These are phyloP conservation scores for Rhogogaster chlorosoma DNA, from an alignment of 2,888 invertebrate genomes.

Conservation along the genomic window DNA sequence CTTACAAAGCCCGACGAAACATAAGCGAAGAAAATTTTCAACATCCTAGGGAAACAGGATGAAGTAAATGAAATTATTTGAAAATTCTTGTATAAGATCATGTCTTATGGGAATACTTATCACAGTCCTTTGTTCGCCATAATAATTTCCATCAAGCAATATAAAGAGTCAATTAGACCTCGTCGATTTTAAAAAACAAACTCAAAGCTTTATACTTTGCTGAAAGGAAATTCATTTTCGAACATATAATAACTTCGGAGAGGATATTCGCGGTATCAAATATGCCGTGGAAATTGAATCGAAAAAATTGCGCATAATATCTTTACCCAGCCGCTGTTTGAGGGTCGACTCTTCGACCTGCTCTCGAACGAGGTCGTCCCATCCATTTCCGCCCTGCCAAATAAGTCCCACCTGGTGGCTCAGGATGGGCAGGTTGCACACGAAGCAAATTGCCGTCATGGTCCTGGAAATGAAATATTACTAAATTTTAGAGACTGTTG, in stretches of 20 bases:
- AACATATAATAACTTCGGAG: neutral
- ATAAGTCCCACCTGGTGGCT: conserved; percentile 96
- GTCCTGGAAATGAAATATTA: conserved; percentile 82
- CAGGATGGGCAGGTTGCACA: conserved; percentile 96
- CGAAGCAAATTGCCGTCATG: conserved; percentile 97
- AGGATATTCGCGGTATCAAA: neutral
- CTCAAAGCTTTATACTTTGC: neutral
- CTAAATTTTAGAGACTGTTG: conserved; percentile 21
- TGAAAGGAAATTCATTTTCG: neutral
- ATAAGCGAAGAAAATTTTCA: neutral
- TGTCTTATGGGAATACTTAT: neutral
- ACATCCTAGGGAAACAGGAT: neutral
- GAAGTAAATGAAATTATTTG: neutral
- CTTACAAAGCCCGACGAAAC: neutral
- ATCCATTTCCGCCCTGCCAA: conserved; percentile 96
- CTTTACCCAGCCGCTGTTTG: conserved; percentile 87
- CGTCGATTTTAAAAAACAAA: neutral
- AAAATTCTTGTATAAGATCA: neutral
- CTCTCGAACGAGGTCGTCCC: conserved; percentile 95
- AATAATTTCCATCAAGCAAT: neutral
- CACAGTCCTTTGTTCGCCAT: neutral
- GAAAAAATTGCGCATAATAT: neutral
- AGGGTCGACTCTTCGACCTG: conserved; percentile 93
- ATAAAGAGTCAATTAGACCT: neutral
- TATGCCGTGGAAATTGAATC: neutral